Conservation (phyloP, 2,888 invertebrate genomes). For the Cremastinae sp. region DNA sequence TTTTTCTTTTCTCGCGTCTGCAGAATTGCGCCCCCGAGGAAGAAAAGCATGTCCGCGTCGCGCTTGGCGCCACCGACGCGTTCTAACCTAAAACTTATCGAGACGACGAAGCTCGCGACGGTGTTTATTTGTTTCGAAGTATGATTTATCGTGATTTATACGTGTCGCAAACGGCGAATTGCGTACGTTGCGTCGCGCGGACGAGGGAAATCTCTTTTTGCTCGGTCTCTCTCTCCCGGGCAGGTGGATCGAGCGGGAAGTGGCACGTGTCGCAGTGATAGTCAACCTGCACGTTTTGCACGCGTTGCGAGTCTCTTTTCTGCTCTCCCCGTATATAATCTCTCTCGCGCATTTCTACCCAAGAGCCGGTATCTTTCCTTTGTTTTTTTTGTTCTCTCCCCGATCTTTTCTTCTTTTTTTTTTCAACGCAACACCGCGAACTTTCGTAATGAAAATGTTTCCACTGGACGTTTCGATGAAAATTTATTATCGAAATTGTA, state of each 20-base stretch:
- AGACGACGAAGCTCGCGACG: background rate
- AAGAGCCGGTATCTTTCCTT: background rate
- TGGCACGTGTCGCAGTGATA: constrained; percentile 60
- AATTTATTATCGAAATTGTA: no score
- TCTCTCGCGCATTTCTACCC: background rate
- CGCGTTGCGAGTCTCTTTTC: constrained; percentile 10
- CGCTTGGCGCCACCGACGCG: background rate
- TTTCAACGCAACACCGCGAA: background rate
- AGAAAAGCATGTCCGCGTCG: background rate
- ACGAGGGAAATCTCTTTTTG: constrained; percentile 55
- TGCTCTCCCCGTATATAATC: background rate
- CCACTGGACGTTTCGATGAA: no score
- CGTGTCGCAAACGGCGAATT: constrained; percentile 27
- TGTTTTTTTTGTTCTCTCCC: constrained; percentile 1
- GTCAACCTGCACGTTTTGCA: constrained; percentile 30
- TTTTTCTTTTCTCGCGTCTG: no score
- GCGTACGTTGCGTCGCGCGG: constrained; percentile 33
- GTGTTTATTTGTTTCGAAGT: constrained; percentile 14
- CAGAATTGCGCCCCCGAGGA: no score
- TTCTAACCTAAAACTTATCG: background rate
- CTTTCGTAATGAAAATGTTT: no score
- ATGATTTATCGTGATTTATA: constrained; percentile 27
- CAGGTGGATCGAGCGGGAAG: constrained; percentile 54
- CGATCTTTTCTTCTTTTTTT: background rate
- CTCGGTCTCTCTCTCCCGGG: background rate